These are phyloP conservation scores for Diachasma alloeum DNA, from an alignment of 1,140 invertebrate species.

Conservation along the genomic window DNA sequence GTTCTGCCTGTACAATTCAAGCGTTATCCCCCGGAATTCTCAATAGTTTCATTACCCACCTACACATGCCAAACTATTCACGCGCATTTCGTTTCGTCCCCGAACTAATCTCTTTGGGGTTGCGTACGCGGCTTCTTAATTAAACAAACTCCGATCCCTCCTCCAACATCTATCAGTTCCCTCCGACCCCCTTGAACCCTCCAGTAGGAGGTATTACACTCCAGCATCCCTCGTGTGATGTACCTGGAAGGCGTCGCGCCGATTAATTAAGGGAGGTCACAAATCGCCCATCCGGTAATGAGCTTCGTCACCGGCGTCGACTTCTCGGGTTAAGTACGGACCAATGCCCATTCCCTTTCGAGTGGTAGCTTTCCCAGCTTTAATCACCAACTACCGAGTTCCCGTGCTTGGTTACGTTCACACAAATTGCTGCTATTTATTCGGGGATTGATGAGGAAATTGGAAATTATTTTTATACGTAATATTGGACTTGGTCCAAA, in stretches of 20 bases:
- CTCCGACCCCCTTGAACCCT: not conserved
- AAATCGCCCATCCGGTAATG: constrained; percentile 2
- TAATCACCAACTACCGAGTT: not conserved
- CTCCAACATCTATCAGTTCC: not conserved
- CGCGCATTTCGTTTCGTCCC: not conserved
- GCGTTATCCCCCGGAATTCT: no score
- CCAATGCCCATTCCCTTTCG: not conserved
- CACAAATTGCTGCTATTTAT: not conserved
- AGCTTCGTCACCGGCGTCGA: not conserved
- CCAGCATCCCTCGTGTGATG: not conserved
- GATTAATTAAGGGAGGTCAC: constrained; percentile 14
- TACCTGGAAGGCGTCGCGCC: not conserved
- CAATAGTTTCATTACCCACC: no score
- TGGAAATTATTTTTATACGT: no score
- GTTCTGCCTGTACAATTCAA: no score
- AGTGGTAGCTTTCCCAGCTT: not conserved
- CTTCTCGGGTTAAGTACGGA: not conserved
- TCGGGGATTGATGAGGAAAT: not conserved
- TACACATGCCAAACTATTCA: not conserved
- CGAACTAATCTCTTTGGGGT: constrained; percentile 31
- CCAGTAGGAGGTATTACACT: constrained; percentile 27
- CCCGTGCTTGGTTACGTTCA: no score
- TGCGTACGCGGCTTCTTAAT: not conserved
- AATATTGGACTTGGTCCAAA: no score
- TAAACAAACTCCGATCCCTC: not conserved